Base-by-base conservation (phyloP, 2,888 invertebrate species). In the Teinopalpus imperialis region DNA sequence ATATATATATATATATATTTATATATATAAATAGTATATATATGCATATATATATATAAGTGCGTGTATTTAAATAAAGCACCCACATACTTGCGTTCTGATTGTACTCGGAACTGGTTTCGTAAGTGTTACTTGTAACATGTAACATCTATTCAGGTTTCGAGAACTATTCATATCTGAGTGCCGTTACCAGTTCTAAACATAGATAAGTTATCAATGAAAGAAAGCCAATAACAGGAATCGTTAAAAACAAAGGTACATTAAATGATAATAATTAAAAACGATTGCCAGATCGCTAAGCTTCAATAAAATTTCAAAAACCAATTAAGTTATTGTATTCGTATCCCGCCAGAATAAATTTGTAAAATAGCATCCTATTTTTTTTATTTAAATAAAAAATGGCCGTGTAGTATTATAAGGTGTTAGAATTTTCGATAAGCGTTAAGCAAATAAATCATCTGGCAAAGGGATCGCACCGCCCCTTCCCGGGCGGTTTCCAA, bases 391-490 rank as follows among this genome's bases (percentile, higher is more conserved):
- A n/a, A n/a, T n/a, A n/a, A n/a, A n/a, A n/a, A n/a, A 16, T 16
- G 16, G 16, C 2, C 16, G 16, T 3, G 4, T 61, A 57, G 18
- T 32, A 41, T 24, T 8, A 10, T 34, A 27, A 34, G 20, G 34
- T 42, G 24, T 27, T 13, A 27, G 44, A 45, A 21, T 39, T 26
- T 61, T 58, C 60, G 67, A 58, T 62, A 63, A 62, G 65, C 63
- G 61, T 71, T 62, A 63, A 58, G 49, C 60, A 63, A 73, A 81
- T 82, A 82, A 82, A 83, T 83, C 81, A 81, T 66, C 55, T 61
- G 54, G 57, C 52, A 60, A 66, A 63, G 68, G 69, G 61, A 69
- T 66, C 54, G 66, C 65, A 54, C 65, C 70, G 73, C 72, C 73
- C 76, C 80, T 67, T 66, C 71, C 69, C 74, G 57, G 57, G 57